A percentile compares a stretch with the other conserved stretches of the same genome.
These are phyloP conservation scores for Solea solea DNA, from an alignment of 2,113 vertebrate genomes.

Conservation along the genomic window DNA sequence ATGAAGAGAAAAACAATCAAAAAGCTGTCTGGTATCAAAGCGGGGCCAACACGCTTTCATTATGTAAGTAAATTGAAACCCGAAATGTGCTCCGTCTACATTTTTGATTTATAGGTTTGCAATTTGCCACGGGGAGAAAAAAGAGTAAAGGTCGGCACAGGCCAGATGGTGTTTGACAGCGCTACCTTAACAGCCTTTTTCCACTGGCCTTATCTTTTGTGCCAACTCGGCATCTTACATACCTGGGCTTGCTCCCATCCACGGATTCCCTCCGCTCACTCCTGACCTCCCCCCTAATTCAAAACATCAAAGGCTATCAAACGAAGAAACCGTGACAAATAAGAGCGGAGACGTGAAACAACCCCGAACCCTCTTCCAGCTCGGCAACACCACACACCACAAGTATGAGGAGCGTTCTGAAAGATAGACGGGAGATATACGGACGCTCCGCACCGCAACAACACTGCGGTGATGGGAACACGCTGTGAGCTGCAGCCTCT, in stretches of 20 bases:
- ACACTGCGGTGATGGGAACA: conserved; percentile 32
- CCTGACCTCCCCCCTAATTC: conserved; percentile 35
- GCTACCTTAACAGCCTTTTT: conserved; percentile 47
- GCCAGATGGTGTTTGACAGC: conserved; percentile 67
- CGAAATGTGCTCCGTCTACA: conserved; percentile 25
- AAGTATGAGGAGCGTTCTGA: conserved; percentile 27
- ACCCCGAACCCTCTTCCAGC: conserved; percentile 7
- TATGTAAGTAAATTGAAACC: conserved; percentile 25
- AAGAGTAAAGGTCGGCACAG: conserved; percentile 29
- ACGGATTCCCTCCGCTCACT: conserved; percentile 44
- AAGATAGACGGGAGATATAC: conserved; percentile 18
- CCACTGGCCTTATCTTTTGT: conserved; percentile 63
- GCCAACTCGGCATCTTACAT: conserved; percentile 52
- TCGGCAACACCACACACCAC: conserved; percentile 13
- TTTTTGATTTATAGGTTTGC: conserved; percentile 62
- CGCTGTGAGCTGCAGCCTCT: conserved; percentile 36
- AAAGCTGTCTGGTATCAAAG: conserved; percentile 39
- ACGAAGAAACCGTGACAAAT: conserved; percentile 38
- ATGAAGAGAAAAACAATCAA: conserved; percentile 21
- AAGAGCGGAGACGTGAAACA: conserved; percentile 22
- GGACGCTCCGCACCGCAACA: neutral
- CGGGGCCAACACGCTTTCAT: conserved; percentile 20
- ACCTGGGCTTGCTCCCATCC: conserved; percentile 54
- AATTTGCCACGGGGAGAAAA: conserved; percentile 38
- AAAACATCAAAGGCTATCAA: conserved; percentile 70